phyloP scores from a whole-genome alignment of 2,113 vertebrate species.

The Chloebia gouldiae region DNA sequence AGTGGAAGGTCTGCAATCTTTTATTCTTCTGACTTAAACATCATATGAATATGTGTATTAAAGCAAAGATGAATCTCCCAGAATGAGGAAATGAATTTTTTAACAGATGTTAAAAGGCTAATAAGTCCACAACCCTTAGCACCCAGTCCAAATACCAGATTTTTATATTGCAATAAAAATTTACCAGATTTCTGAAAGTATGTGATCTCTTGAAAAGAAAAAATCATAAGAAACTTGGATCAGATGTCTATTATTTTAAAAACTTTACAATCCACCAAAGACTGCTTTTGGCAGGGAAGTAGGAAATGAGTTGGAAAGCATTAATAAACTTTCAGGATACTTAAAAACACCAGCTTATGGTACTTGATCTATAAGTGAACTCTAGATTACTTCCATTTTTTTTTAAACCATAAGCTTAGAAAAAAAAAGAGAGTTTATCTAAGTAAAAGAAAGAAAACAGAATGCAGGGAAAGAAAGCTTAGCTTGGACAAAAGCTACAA shows the following conservation, averaged over 20 bases:
- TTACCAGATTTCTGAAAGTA: constrained; percentile 43
- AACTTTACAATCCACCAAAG: constrained; percentile 56
- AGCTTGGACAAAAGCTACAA: background rate
- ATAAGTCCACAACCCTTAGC: constrained; percentile 21
- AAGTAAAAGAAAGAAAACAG: background rate
- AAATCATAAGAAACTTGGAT: constrained; percentile 48
- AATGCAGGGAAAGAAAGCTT: background rate
- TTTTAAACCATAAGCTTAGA: background rate
- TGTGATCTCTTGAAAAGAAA: constrained; percentile 45
- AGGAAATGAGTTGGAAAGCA: constrained; percentile 68
- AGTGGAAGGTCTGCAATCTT: background rate
- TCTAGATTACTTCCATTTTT: background rate
- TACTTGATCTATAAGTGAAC: constrained; percentile 49
- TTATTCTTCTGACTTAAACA: background rate
- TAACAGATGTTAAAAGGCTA: constrained; percentile 45
- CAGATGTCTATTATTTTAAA: constrained; percentile 57
- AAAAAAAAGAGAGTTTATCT: background rate
- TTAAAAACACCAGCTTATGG: constrained; percentile 52
- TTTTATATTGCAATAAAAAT: constrained; percentile 60
- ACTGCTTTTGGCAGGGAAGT: constrained; percentile 62
- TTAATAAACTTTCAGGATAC: constrained; percentile 63
- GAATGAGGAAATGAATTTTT: constrained; percentile 58
- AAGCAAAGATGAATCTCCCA: background rate
- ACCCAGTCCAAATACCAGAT: constrained; percentile 1
- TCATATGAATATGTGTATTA: background rate